Evolutionary conservation across 2,797 vertebrate genomes (phyloP).

Genomic region (Varecia variegata): DNA sequence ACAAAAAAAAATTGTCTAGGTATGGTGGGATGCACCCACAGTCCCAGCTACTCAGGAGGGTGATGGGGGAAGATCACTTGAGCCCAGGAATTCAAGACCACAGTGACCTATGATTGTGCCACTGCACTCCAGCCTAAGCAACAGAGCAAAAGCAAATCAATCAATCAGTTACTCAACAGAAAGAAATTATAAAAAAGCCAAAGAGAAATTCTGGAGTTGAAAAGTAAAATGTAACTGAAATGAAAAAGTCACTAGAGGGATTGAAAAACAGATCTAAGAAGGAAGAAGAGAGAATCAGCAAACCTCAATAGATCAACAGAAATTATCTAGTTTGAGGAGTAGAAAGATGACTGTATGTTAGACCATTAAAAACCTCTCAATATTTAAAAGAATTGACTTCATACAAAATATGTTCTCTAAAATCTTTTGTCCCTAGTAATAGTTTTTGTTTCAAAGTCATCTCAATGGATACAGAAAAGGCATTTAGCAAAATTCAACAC

Average conservation of each 20-base stretch:
- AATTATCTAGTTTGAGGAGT: background rate
- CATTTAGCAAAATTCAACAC: background rate
- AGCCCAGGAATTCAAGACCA: background rate
- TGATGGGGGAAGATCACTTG: background rate
- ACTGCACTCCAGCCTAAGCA: background rate
- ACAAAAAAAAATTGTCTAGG: background rate
- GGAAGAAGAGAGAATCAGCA: background rate
- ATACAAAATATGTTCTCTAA: background rate
- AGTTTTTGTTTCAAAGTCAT: background rate
- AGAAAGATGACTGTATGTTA: background rate
- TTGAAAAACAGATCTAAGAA: background rate
- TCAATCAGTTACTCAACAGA: background rate
- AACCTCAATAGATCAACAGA: background rate
- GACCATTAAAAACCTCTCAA: background rate
- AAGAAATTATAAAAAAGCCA: background rate
- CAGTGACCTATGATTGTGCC: background rate
- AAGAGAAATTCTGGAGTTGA: slow-evolving; percentile 17
- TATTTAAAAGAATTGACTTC: background rate
- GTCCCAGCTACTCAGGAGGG: background rate
- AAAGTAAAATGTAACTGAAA: slow-evolving; percentile 25
- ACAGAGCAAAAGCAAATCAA: background rate
- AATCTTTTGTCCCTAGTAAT: background rate
- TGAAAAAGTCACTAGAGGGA: background rate
- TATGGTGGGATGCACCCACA: background rate
- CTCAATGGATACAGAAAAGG: background rate